A percentile compares a stretch with the other conserved stretches of the same genome.
These are phyloP conservation scores for Aurelia aurita DNA, from an alignment of 30 jellyfish, hydroid and myxozoan genomes.

Conservation along the genomic window DNA sequence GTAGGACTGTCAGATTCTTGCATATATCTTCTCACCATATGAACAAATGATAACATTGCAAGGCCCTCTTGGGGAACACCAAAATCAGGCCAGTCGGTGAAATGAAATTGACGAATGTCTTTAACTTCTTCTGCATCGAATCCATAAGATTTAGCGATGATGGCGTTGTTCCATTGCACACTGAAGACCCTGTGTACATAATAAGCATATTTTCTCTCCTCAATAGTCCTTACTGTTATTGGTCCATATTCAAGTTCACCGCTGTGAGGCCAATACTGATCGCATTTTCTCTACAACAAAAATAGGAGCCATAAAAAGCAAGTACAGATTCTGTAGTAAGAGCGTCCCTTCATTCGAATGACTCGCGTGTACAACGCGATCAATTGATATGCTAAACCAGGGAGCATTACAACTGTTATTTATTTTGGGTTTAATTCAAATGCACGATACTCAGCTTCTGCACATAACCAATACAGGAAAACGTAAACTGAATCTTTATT, in stretches of 20 bases:
- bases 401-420: no score
- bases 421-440: no score
- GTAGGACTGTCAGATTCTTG: constrained; percentile 72
- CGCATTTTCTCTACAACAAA: constrained; percentile 83
- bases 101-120: constrained; percentile 84
- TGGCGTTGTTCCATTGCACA: constrained; percentile 30
- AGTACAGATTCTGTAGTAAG: no score
- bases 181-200: constrained; percentile 70
- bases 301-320: neutral
- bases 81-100: constrained; percentile 95
- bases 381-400: no score
- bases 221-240: constrained; percentile 55
- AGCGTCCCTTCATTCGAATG: no score
- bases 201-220: constrained; percentile 76
- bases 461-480: no score
- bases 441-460: no score
- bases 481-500: no score
- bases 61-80: constrained; percentile 86
- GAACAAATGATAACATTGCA: constrained; percentile 74
- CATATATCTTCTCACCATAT: constrained; percentile 72
- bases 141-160: constrained; percentile 22
- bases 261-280: constrained; percentile 91
- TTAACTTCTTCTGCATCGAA: neutral
- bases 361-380: no score
- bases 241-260: constrained; percentile 61